A percentile compares a stretch with the other conserved stretches of the same genome.
These are phyloP conservation scores for Sorex araneus DNA, from an alignment of 2,113 vertebrate genomes.

Conservation along the genomic window DNA sequence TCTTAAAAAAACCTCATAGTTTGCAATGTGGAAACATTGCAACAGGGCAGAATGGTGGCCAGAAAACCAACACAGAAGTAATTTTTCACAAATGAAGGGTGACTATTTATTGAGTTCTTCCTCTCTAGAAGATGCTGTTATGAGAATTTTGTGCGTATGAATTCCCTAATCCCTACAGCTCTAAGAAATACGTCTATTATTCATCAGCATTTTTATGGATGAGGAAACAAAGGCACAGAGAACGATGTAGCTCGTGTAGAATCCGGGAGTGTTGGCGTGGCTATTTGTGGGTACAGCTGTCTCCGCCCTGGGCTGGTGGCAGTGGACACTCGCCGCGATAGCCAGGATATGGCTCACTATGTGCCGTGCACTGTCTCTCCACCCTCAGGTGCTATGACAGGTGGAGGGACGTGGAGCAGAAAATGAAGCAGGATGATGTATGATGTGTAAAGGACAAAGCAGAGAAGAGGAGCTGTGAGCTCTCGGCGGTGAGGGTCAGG, in stretches of 20 bases:
- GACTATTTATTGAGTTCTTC: not conserved
- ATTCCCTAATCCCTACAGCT: not conserved
- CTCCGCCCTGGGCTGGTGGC: not conserved
- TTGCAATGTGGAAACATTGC: not conserved
- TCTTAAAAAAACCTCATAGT: not conserved
- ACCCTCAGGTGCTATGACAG: not conserved
- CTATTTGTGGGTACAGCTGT: not conserved
- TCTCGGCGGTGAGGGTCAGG: not conserved
- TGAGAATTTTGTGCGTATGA: not conserved
- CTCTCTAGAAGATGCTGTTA: not conserved
- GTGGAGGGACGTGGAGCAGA: not conserved
- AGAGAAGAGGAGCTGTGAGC: not conserved
- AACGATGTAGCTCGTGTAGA: not conserved
- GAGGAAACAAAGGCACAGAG: slow-evolving; percentile 15
- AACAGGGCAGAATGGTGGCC: not conserved
- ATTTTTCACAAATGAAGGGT: not conserved
- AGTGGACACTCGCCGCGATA: not conserved
- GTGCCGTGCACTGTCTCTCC: not conserved
- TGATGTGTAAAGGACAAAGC: not conserved
- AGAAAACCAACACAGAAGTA: not conserved
- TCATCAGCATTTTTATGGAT: not conserved
- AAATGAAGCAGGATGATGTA: not conserved
- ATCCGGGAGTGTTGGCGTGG: not conserved
- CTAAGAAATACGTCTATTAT: not conserved
- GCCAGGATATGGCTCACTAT: not conserved